phyloP scores from a whole-genome alignment of 1,140 invertebrate species.

The Zaprionus vittiger region DNA sequence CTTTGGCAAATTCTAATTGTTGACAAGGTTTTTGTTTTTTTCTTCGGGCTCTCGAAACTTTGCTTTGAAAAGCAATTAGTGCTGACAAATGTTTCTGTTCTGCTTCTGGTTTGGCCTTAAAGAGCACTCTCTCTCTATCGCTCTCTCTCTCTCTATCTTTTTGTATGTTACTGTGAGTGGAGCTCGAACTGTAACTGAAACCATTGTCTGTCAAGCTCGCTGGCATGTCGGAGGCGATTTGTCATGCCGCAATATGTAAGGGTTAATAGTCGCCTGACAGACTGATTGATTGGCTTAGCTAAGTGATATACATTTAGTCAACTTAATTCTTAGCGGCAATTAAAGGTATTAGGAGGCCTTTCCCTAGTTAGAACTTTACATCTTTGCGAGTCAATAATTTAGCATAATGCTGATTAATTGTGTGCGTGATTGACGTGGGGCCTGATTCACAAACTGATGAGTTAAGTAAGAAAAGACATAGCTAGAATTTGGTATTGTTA shows the following conservation, averaged over 20 bases:
- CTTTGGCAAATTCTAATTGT: slow-evolving; percentile 39
- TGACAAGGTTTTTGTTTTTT: slow-evolving; percentile 24
- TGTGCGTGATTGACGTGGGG: background rate
- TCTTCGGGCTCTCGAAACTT: slow-evolving; percentile 35
- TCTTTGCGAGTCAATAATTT: background rate
- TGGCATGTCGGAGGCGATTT: slow-evolving; percentile 45
- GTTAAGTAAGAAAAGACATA: background rate
- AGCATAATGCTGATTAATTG: slow-evolving; percentile 11
- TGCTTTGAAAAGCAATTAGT: slow-evolving; percentile 74
- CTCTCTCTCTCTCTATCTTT: background rate
- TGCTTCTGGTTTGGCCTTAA: slow-evolving; percentile 4
- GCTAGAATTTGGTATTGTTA: too few species aligned
- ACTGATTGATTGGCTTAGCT: slow-evolving; percentile 44
- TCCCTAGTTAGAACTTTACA: background rate
- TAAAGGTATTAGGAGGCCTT: background rate
- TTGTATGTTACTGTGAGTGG: slow-evolving; percentile 21
- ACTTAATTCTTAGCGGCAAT: slow-evolving; percentile 17
- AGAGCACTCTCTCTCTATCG: background rate
- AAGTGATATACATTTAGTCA: slow-evolving; percentile 25
- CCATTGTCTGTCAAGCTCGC: slow-evolving; percentile 47
- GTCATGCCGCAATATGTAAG: slow-evolving; percentile 51
- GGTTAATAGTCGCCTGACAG: slow-evolving; percentile 51
- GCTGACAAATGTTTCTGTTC: slow-evolving; percentile 56
- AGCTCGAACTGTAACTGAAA: slow-evolving; percentile 39
- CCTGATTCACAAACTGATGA: slow-evolving; percentile 7